Conservation (phyloP, 2,888 invertebrate genomes). For the Drosophila vallismaia region DNA sequence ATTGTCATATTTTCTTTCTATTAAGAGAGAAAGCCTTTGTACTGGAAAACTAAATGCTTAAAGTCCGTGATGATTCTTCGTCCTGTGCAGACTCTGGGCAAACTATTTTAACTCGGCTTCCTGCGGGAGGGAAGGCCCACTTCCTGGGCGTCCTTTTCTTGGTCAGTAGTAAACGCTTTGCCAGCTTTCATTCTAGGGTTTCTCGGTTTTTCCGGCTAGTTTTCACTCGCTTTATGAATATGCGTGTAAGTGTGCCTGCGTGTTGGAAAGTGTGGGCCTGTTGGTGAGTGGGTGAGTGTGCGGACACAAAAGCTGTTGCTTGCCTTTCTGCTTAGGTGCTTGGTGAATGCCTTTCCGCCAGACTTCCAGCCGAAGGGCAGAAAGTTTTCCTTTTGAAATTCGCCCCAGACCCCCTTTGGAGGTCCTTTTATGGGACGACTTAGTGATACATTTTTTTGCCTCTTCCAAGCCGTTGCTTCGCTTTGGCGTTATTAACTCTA, state of each 20-base stretch:
- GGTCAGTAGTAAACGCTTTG: conserved; percentile 54
- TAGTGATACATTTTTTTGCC: conserved; percentile 39
- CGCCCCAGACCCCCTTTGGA: conserved; percentile 20
- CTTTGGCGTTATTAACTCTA: conserved; percentile 72
- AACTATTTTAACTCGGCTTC: conserved; percentile 45
- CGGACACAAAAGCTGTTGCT: conserved; percentile 72
- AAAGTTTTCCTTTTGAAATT: conserved; percentile 50
- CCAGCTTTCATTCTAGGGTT: conserved; percentile 59
- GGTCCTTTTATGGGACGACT: conserved; percentile 34
- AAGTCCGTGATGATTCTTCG: not conserved
- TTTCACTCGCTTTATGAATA: conserved; percentile 64
- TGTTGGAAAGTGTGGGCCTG: conserved; percentile 19
- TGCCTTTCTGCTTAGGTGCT: conserved; percentile 72
- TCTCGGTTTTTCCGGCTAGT: conserved; percentile 56
- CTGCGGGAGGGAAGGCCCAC: conserved; percentile 40
- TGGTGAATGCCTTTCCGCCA: conserved; percentile 72
- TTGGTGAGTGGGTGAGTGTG: conserved; percentile 23
- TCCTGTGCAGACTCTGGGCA: conserved; percentile 9
- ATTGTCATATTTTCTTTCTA: not conserved
- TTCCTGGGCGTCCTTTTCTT: conserved; percentile 49
- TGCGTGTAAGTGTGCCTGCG: conserved; percentile 23
- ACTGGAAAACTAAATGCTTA: too few relatives aligned
- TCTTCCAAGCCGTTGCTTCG: conserved; percentile 56
- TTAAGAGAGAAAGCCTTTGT: not conserved
- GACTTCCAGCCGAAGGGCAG: conserved; percentile 46